phyloP scores from a whole-genome alignment of 53 echinoderm and acorn worm species.

The Holothuria leucospilota region DNA sequence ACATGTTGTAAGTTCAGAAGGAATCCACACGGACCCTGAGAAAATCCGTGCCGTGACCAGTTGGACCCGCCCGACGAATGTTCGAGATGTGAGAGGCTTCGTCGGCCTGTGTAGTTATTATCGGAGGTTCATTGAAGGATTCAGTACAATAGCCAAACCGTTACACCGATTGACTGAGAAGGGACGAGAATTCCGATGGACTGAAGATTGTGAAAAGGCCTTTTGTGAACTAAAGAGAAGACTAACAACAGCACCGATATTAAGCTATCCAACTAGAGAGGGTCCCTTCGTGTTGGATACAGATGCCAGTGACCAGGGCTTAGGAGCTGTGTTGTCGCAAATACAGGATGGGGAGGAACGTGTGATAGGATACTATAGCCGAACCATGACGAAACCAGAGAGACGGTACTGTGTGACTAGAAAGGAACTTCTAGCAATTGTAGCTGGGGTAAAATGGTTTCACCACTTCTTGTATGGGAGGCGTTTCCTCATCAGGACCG shows the following conservation, averaged over 20 bases:
- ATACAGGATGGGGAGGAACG: background rate
- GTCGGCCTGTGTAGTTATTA: background rate
- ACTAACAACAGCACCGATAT: background rate
- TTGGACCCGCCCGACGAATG: background rate
- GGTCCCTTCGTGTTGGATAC: constrained; percentile 12
- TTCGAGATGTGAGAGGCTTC: background rate
- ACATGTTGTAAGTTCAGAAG: background rate
- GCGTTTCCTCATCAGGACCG: background rate
- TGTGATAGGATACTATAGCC: constrained; percentile 22
- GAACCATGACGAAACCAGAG: background rate
- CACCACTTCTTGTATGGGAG: background rate
- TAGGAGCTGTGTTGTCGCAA: constrained; percentile 17
- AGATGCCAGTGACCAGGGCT: constrained; percentile 19
- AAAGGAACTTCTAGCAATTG: constrained; percentile 11
- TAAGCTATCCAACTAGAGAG: background rate
- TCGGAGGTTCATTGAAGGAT: background rate
- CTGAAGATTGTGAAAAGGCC: background rate
- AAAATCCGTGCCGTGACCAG: background rate
- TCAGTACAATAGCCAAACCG: background rate
- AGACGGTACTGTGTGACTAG: background rate
- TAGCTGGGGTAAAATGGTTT: background rate
- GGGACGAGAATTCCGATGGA: background rate
- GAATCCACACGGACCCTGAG: background rate
- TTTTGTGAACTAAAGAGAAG: background rate
- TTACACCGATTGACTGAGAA: constrained; percentile 5